phyloP scores from a whole-genome alignment of 2,797 vertebrate species.

The Periophthalmus magnuspinnatus region DNA sequence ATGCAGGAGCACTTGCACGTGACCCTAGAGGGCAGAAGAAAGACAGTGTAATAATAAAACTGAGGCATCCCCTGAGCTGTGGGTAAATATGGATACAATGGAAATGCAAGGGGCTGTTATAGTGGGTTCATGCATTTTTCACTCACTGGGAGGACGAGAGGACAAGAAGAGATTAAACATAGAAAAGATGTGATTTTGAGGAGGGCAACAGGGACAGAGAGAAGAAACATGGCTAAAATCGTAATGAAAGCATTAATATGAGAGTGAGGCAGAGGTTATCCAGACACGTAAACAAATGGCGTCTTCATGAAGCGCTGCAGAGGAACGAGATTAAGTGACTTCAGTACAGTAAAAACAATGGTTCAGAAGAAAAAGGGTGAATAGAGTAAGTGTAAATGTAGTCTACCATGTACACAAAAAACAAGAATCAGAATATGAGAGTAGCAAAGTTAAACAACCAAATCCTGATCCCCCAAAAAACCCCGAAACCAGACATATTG shows the following conservation, averaged over 20 bases:
- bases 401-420: too few species aligned
- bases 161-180: slow-evolving; percentile 21
- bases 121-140: slow-evolving; percentile 72
- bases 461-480: too few species aligned
- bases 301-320: slow-evolving; percentile 7
- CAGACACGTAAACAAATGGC: slow-evolving; percentile 52
- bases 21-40: slow-evolving; percentile 60
- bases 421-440: too few species aligned
- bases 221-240: slow-evolving; percentile 14
- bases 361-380: not conserved
- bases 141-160: slow-evolving; percentile 45
- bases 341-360: not conserved
- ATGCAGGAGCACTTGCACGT: slow-evolving; percentile 25
- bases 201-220: slow-evolving; percentile 21
- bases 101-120: slow-evolving; percentile 74
- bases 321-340: not conserved
- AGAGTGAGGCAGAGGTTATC: not conserved
- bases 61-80: slow-evolving; percentile 52
- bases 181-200: slow-evolving; percentile 22
- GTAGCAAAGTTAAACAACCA: too few species aligned
- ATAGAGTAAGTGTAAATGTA: not conserved
- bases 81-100: slow-evolving; percentile 78
- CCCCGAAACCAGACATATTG: too few species aligned
- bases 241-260: slow-evolving; percentile 4
- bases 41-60: slow-evolving; percentile 54